Evolutionary conservation across 1,140 invertebrate genomes (phyloP).

Genomic region (Prorops nasuta): DNA sequence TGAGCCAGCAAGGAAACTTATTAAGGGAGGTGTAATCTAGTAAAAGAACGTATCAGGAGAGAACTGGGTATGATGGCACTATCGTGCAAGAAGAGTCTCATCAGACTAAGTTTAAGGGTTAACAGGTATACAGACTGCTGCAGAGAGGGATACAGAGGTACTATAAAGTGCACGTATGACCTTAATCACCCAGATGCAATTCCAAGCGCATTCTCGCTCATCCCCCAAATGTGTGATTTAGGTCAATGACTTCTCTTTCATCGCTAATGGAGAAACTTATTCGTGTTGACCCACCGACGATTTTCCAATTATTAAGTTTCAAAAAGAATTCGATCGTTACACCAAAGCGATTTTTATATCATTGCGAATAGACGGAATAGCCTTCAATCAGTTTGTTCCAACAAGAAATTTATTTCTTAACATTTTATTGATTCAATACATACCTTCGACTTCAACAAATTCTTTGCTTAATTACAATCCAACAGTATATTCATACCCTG

Average conservation of each 20-base stretch:
- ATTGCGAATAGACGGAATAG: too few species aligned
- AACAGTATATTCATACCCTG: too few species aligned
- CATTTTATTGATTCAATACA: too few species aligned
- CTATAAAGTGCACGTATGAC: slow-evolving; percentile 19
- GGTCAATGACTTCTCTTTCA: slow-evolving; percentile 1
- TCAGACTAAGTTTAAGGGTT: slow-evolving; percentile 9
- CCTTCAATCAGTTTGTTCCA: too few species aligned
- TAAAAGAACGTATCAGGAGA: background rate
- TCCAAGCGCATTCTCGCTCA: slow-evolving; percentile 12
- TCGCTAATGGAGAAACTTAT: slow-evolving; percentile 33
- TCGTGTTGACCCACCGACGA: slow-evolving; percentile 20
- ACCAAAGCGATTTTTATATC: too few species aligned
- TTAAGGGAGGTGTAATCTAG: too few species aligned
- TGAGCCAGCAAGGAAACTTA: too few species aligned
- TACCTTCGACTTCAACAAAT: too few species aligned
- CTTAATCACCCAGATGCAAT: slow-evolving; percentile 25
- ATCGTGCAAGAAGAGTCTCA: slow-evolving; percentile 1
- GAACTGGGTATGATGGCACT: slow-evolving; percentile 5
- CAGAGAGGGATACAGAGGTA: background rate
- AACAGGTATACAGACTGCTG: background rate
- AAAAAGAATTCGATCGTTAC: too few species aligned
- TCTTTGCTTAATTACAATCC: too few species aligned
- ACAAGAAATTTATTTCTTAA: too few species aligned
- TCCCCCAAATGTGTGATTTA: too few species aligned
- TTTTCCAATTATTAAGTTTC: slow-evolving; percentile 34